phyloP scores from a whole-genome alignment of 2,888 invertebrate genomes.

The Brassicogethes aeneus region DNA sequence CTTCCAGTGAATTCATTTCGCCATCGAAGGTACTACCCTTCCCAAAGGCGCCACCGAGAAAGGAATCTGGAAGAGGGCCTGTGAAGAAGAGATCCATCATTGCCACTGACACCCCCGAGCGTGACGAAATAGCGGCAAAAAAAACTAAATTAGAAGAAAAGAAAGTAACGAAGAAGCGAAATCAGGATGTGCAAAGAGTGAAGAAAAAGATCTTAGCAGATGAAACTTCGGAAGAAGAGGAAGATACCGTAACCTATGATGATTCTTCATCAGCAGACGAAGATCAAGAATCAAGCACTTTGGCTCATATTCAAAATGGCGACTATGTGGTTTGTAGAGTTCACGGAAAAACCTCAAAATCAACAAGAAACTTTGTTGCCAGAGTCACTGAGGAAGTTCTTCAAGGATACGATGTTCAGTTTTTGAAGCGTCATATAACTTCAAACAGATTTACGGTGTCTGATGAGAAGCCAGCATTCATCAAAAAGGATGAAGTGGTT shows the following conservation, averaged over 20 bases:
- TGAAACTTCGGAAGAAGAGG: background rate
- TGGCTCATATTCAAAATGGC: background rate
- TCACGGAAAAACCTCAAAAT: conserved; percentile 1
- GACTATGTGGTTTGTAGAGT: conserved; percentile 1
- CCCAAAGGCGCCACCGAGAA: too few relatives aligned
- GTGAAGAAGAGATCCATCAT: conserved; percentile 1
- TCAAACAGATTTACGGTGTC: too few relatives aligned
- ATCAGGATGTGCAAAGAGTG: conserved; percentile 1
- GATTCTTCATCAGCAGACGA: background rate
- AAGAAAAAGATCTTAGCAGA: conserved; percentile 1
- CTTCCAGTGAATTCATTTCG: background rate
- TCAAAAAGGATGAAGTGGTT: too few relatives aligned
- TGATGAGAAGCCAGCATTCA: too few relatives aligned
- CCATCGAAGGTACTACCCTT: conserved; percentile 1
- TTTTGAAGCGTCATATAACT: too few relatives aligned
- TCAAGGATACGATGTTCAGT: too few relatives aligned
- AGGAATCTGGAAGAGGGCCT: too few relatives aligned
- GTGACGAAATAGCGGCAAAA: conserved; percentile 1
- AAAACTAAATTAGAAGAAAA: background rate
- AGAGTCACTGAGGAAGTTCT: too few relatives aligned
- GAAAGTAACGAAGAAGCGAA: too few relatives aligned
- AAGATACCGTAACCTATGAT: background rate
- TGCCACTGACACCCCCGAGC: conserved; percentile 1
- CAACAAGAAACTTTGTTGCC: too few relatives aligned
- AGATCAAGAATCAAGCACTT: too few relatives aligned